A percentile compares a stretch with the other conserved stretches of the same genome.
Evolutionary conservation across 2,888 invertebrate genomes (phyloP).

Genomic region (Sinotaia quadrata): DNA sequence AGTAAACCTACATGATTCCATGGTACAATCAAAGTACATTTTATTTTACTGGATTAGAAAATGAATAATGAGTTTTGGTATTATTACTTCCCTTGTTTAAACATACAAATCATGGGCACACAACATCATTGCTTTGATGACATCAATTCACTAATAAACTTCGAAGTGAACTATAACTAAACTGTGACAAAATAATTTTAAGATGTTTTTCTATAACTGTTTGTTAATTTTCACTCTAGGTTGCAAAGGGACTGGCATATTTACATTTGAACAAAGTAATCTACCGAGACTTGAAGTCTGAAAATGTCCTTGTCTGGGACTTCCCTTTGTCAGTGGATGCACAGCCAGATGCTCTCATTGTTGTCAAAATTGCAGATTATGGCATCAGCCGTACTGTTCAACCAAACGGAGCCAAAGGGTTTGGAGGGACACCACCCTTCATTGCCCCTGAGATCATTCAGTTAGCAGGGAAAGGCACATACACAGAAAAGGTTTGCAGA

Average conservation of each 20-base stretch:
- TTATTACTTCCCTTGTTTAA: too few relatives aligned
- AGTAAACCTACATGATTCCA: too few relatives aligned
- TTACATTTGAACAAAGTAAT: slow-evolving; percentile 93
- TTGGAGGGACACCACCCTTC: slow-evolving; percentile 95
- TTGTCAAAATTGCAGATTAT: slow-evolving; percentile 95
- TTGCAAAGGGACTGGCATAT: slow-evolving; percentile 94
- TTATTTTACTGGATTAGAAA: too few relatives aligned
- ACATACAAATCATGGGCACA: too few relatives aligned
- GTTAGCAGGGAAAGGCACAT: slow-evolving; percentile 98
- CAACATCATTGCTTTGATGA: too few relatives aligned
- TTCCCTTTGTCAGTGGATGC: slow-evolving; percentile 77
- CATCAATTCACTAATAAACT: too few relatives aligned
- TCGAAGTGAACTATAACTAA: too few relatives aligned
- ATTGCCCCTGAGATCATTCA: slow-evolving; percentile 99
- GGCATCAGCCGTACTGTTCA: slow-evolving; percentile 81
- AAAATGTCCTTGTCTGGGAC: slow-evolving; percentile 98
- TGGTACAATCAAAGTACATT: too few relatives aligned
- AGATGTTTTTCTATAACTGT: too few relatives aligned
- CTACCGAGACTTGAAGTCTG: slow-evolving; percentile 92
- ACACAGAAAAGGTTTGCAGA: slow-evolving; percentile 91
- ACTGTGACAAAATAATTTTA: too few relatives aligned
- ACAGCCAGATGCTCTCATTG: slow-evolving; percentile 49
- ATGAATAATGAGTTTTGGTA: too few relatives aligned
- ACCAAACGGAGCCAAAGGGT: slow-evolving; percentile 89
- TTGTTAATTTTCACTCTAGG: slow-evolving; percentile 75